Evolutionary conservation across 2,888 invertebrate species (phyloP).

Genomic region (Drosophila atroscutellata): DNA sequence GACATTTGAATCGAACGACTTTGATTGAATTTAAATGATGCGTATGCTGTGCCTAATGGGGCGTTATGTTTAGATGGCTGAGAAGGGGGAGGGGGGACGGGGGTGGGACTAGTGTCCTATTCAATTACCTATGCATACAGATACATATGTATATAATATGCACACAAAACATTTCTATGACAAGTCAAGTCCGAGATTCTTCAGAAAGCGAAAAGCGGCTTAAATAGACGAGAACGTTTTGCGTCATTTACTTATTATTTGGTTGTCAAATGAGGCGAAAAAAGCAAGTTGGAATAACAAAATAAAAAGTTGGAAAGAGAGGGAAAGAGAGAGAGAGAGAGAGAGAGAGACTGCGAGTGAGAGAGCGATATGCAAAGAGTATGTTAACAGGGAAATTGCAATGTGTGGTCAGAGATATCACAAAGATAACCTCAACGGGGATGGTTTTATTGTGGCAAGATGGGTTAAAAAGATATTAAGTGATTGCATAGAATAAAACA

Average conservation of each 20-base stretch:
- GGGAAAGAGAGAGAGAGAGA: not conserved
- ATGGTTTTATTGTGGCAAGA: not conserved
- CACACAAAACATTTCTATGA: slow-evolving; percentile 6
- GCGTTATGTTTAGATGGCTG: slow-evolving; percentile 4
- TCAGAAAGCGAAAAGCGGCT: not conserved
- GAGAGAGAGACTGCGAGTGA: no score
- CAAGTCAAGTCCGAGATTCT: not conserved
- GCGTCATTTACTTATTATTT: slow-evolving; percentile 1
- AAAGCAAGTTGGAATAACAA: not conserved
- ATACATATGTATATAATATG: not conserved
- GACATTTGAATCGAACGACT: slow-evolving; percentile 50
- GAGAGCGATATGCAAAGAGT: not conserved
- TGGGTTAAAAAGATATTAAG: not conserved
- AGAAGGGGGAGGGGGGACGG: rapidly evolving
- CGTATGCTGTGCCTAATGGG: slow-evolving; percentile 54
- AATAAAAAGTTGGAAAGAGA: not conserved
- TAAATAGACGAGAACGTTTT: not conserved
- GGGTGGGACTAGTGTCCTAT: not conserved
- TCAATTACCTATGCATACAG: slow-evolving; percentile 23
- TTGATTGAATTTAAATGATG: slow-evolving; percentile 68
- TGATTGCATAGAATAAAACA: not conserved
- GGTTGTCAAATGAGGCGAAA: not conserved
- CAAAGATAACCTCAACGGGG: not conserved
- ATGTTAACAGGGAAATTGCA: not conserved
- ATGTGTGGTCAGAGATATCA: not conserved